A percentile compares a stretch with the other conserved stretches of the same genome.
These are phyloP conservation scores for Cactoblastis cactorum DNA, from an alignment of 2,888 invertebrate genomes.

Conservation along the genomic window DNA sequence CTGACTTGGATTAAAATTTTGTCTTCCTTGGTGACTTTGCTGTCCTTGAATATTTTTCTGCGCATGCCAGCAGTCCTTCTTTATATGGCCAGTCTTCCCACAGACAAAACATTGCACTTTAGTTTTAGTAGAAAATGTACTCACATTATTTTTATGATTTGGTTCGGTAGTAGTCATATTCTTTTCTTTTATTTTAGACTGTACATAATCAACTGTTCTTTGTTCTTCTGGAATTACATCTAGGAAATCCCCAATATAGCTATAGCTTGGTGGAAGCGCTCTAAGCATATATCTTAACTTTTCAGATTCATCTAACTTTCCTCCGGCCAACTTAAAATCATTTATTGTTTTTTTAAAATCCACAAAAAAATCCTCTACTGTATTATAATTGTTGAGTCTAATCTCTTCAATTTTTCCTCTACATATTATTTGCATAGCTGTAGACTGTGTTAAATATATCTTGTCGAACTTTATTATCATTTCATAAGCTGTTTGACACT, in stretches of 20 bases:
- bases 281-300: slow-evolving; percentile 29
- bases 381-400: slow-evolving; percentile 26
- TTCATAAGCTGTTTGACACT: slow-evolving; percentile 23
- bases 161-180: slow-evolving; percentile 20
- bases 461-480: slow-evolving; percentile 26
- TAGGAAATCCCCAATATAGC: slow-evolving; percentile 30
- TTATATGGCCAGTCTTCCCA: too few species aligned
- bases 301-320: slow-evolving; percentile 25
- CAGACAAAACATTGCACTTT: too few species aligned
- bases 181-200: slow-evolving; percentile 28
- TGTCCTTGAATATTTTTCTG: too few species aligned
- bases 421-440: slow-evolving; percentile 29
- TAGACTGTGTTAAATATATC: slow-evolving; percentile 27
- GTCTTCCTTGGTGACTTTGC: too few species aligned
- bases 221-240: slow-evolving; percentile 30
- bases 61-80: too few species aligned
- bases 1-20: too few species aligned
- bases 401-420: slow-evolving; percentile 29
- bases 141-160: too few species aligned
- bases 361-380: slow-evolving; percentile 27
- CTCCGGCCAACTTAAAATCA: slow-evolving; percentile 28
- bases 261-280: slow-evolving; percentile 28
- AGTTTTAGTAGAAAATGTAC: too few species aligned
- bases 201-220: slow-evolving; percentile 27
- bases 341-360: slow-evolving; percentile 28